These are phyloP conservation scores for Salmo trutta DNA, from an alignment of 2,797 vertebrate species.

Conservation along the genomic window DNA sequence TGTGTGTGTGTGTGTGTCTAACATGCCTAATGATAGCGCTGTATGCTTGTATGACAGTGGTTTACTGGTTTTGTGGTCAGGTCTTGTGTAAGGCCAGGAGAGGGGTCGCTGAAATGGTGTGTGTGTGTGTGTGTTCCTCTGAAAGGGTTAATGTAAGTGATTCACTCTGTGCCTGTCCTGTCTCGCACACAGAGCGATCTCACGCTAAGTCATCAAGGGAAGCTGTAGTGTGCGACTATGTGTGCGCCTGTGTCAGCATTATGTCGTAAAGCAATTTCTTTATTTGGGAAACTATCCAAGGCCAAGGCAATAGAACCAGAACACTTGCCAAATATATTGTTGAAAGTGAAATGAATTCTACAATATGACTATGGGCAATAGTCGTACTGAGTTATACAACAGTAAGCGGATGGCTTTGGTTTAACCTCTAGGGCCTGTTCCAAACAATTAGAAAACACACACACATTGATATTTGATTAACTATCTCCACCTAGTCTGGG, in stretches of 20 bases:
- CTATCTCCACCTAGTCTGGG: constrained; percentile 32
- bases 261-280: not conserved
- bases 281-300: not conserved
- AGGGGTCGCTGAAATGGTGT: not conserved
- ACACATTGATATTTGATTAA: constrained; percentile 36
- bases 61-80: constrained; percentile 3
- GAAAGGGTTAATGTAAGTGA: not conserved
- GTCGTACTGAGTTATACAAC: constrained; percentile 31
- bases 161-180: constrained; percentile 6
- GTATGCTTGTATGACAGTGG: not conserved
- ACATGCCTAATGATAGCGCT: too few relatives aligned
- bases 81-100: constrained; percentile 10
- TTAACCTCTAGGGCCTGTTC: constrained; percentile 50
- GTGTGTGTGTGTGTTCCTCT: not conserved
- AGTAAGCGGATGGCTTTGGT: constrained; percentile 58
- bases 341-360: constrained; percentile 26
- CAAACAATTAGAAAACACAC: constrained; percentile 18
- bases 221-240: constrained; percentile 1
- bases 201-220: not conserved
- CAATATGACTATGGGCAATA: constrained; percentile 16
- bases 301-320: constrained; percentile 10
- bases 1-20: constrained; percentile 9
- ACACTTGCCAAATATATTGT: constrained; percentile 29
- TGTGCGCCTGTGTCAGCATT: not conserved
- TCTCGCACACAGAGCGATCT: not conserved